phyloP scores from a whole-genome alignment of 2,888 invertebrate species.

The Apantesis nais region DNA sequence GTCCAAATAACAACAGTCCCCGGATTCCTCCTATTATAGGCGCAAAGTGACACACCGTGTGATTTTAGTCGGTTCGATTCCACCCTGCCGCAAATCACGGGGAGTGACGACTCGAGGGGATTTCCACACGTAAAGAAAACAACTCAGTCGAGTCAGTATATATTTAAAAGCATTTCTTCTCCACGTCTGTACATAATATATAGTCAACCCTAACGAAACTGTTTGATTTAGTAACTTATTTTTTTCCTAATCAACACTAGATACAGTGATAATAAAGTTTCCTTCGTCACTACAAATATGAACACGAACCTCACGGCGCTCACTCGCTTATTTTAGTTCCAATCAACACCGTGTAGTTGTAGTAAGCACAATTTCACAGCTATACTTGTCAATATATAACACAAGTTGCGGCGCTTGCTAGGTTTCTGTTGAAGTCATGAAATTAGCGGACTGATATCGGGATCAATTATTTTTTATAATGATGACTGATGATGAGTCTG shows the following conservation, averaged over 20 bases:
- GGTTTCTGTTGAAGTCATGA: slow-evolving; percentile 27
- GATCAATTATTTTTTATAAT: no score
- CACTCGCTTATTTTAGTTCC: slow-evolving; percentile 43
- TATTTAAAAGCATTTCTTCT: not conserved
- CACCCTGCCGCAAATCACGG: no score
- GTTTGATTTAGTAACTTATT: slow-evolving; percentile 14
- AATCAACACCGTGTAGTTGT: slow-evolving; percentile 39
- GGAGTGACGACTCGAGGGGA: no score
- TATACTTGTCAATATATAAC: slow-evolving; percentile 47
- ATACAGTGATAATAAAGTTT: slow-evolving; percentile 28
- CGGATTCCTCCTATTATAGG: no score
- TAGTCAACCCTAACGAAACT: not conserved
- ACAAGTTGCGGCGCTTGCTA: slow-evolving; percentile 39
- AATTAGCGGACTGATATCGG: slow-evolving; percentile 28
- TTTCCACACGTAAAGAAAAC: no score
- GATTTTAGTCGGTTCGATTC: no score
- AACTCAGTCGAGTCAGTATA: no score
- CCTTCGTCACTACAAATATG: slow-evolving; percentile 38
- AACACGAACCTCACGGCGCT: slow-evolving; percentile 31
- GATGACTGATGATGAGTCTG: no score
- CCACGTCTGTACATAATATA: not conserved
- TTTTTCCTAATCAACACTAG: slow-evolving; percentile 33
- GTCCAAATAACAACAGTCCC: no score
- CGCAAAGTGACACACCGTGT: no score
- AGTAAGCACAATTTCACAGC: slow-evolving; percentile 47